These are phyloP conservation scores for Eustalomyia histrio DNA, from an alignment of 2,888 invertebrate genomes.

Conservation along the genomic window DNA sequence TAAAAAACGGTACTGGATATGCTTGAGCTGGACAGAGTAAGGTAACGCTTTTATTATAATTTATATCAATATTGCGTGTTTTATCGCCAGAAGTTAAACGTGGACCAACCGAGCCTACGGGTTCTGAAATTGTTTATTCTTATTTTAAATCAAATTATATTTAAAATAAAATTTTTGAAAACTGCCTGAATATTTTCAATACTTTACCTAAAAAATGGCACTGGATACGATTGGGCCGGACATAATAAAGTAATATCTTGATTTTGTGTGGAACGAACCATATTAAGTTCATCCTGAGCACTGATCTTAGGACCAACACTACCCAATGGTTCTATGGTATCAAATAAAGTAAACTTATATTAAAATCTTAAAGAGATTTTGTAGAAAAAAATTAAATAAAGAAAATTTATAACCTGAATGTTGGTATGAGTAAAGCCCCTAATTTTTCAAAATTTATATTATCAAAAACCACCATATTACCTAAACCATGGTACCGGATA, in stretches of 20 bases:
- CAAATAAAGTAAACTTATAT: background rate
- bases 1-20: conserved; percentile 84
- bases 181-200: conserved; percentile 64
- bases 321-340: conserved; percentile 80
- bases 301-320: conserved; percentile 84
- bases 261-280: conserved; percentile 69
- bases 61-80: conserved; percentile 75
- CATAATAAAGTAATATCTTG: conserved; percentile 80
- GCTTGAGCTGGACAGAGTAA: conserved; percentile 84
- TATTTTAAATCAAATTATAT: background rate
- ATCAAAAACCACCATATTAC: conserved; percentile 73
- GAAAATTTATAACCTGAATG: conserved; percentile 56
- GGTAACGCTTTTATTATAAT: conserved; percentile 72
- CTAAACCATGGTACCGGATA: conserved; percentile 84
- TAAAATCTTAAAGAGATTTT: background rate
- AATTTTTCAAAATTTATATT: background rate
- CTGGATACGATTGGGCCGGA: conserved; percentile 84
- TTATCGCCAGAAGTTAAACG: conserved; percentile 87
- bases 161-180: background rate
- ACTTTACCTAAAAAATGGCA: conserved; percentile 83
- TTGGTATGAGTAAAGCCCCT: conserved; percentile 34
- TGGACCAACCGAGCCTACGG: conserved; percentile 78
- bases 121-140: conserved; percentile 68
- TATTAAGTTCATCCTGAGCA: conserved; percentile 81
- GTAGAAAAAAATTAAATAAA: background rate